phyloP scores from a whole-genome alignment of 2,797 vertebrate genomes.

The Clarias laeviceps region DNA sequence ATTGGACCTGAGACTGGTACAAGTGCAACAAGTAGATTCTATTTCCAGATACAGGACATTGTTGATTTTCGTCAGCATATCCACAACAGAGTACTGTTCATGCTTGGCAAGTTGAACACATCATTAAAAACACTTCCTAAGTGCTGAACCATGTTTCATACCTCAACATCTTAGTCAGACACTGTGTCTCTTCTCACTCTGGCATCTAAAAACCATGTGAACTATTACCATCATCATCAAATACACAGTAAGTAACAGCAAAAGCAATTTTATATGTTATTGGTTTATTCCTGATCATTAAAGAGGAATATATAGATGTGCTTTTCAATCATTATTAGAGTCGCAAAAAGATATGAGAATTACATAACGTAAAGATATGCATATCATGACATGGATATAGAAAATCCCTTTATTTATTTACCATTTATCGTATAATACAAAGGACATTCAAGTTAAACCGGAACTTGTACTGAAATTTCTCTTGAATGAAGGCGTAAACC shows the following conservation, averaged over 20 bases:
- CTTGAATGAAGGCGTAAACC: too few relatives aligned
- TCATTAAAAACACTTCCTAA: not conserved
- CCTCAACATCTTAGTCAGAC: not conserved
- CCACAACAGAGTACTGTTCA: not conserved
- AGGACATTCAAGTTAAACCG: too few relatives aligned
- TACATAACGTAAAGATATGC: not conserved
- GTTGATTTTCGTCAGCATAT: not conserved
- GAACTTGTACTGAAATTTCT: too few relatives aligned
- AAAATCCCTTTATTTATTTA: not conserved
- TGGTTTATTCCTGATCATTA: too few relatives aligned
- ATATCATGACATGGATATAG: not conserved
- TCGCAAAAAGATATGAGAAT: not conserved
- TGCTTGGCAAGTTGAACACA: not conserved
- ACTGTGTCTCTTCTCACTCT: not conserved
- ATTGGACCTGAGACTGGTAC: not conserved
- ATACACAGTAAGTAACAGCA: not conserved
- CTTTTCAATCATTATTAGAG: not conserved
- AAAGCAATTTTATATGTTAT: not conserved
- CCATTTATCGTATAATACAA: not conserved
- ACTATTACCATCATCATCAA: not conserved
- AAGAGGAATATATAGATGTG: not conserved
- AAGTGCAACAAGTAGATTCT: not conserved
- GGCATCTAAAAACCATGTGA: not conserved
- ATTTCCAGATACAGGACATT: not conserved
- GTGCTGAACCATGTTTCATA: not conserved